These are phyloP conservation scores for Drosophila pseudoobscura DNA, from an alignment of 1,140 invertebrate species.

Conservation along the genomic window DNA sequence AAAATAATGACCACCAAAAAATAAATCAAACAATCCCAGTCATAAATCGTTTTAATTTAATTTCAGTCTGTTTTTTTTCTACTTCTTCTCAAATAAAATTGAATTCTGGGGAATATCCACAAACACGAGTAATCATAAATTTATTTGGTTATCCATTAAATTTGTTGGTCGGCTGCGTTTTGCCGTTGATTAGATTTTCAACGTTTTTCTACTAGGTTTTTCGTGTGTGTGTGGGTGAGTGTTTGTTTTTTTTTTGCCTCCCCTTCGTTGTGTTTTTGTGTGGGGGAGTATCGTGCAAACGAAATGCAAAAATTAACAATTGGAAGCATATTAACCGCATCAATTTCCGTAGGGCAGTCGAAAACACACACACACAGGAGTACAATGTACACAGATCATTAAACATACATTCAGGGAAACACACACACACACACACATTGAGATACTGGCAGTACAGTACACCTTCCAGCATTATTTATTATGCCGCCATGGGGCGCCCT, in stretches of 20 bases:
- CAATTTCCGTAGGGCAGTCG: constrained; percentile 51
- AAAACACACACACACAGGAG: constrained; percentile 14
- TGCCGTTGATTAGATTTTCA: constrained; percentile 45
- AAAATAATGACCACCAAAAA: no score
- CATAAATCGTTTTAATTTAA: no score
- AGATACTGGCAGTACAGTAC: constrained; percentile 10
- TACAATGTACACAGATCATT: constrained; percentile 56
- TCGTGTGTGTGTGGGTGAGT: neutral
- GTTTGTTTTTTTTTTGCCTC: neutral
- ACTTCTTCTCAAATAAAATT: no score
- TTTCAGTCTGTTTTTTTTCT: no score
- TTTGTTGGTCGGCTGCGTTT: constrained; percentile 32
- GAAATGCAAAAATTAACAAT: constrained; percentile 66
- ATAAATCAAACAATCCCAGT: no score
- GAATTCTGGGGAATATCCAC: no score
- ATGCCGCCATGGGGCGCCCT: constrained; percentile 48
- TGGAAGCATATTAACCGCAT: constrained; percentile 75
- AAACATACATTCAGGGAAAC: constrained; percentile 50
- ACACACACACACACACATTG: neutral
- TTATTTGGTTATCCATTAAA: constrained; percentile 42
- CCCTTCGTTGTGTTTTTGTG: constrained; percentile 12
- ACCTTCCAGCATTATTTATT: constrained; percentile 67
- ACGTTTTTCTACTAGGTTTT: constrained; percentile 39
- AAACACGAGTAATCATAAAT: constrained; percentile 30
- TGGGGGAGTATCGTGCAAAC: constrained; percentile 19